phyloP scores from a whole-genome alignment of 2,888 invertebrate genomes.

The Unio pictorum region DNA sequence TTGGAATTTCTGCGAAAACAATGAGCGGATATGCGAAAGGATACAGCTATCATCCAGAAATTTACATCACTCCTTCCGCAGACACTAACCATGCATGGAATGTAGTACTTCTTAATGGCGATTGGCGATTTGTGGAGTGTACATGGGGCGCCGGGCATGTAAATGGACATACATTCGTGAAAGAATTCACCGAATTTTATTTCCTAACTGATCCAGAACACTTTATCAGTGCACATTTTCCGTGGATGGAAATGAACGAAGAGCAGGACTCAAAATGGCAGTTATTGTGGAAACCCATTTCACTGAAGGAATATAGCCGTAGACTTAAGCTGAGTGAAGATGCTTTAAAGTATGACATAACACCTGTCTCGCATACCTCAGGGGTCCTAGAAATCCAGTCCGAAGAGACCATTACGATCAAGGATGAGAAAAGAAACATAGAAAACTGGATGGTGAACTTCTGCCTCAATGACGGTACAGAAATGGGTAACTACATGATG shows the following conservation, averaged over 20 bases:
- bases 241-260: conserved; percentile 22
- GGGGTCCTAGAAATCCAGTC: conserved; percentile 4
- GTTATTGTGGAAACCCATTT: conserved; percentile 28
- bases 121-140: conserved; percentile 27
- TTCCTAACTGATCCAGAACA: conserved; percentile 45
- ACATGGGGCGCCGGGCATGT: conserved; percentile 25
- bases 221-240: conserved; percentile 33
- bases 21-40: conserved; percentile 22
- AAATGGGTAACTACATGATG: too few relatives aligned
- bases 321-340: conserved; percentile 7
- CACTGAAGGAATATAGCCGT: conserved; percentile 12
- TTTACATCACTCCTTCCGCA: conserved; percentile 4
- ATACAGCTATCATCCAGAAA: conserved; percentile 19
- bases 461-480: too few relatives aligned
- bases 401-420: conserved; percentile 6
- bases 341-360: conserved; percentile 7
- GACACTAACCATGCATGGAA: conserved; percentile 29
- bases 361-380: conserved; percentile 10
- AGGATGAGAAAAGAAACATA: background rate
- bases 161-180: conserved; percentile 6
- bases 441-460: too few relatives aligned
- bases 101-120: conserved; percentile 13
- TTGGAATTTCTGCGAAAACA: conserved; percentile 13
- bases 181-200: conserved; percentile 33
- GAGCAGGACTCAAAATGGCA: conserved; percentile 23